phyloP scores from a whole-genome alignment of 2,888 invertebrate genomes.

The Rotaria sp. region DNA sequence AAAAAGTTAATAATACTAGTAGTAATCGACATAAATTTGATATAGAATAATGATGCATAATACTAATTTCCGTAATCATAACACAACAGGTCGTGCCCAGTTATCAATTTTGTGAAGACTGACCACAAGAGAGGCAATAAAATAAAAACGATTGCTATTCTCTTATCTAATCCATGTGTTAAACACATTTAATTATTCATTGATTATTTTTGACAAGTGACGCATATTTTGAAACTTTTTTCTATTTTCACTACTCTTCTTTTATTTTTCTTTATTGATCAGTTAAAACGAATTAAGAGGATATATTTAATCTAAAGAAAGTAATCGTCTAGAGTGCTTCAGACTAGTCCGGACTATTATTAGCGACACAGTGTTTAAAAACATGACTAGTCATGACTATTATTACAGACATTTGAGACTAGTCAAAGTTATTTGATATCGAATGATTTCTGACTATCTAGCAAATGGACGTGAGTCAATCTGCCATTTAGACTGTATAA shows the following conservation, averaged over 20 bases:
- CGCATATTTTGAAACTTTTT: background rate
- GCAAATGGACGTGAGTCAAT: background rate
- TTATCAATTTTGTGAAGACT: background rate
- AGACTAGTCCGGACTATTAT: background rate
- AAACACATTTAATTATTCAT: background rate
- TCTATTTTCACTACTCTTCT: background rate
- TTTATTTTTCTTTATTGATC: background rate
- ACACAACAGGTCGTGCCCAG: background rate
- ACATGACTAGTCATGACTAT: background rate
- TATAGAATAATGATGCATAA: background rate
- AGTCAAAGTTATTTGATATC: background rate
- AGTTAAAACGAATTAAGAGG: background rate
- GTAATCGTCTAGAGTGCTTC: background rate
- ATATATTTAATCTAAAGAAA: background rate
- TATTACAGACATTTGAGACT: background rate
- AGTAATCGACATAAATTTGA: background rate
- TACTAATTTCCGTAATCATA: background rate
- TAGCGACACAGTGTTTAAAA: background rate
- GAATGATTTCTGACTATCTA: background rate
- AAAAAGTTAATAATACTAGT: too few species aligned
- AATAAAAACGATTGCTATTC: background rate
- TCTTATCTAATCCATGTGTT: background rate
- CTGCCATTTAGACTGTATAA: background rate
- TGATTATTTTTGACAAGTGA: background rate
- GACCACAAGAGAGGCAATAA: background rate